Conservation (phyloP, 2,888 invertebrate species). For the Encarsia formosa region DNA sequence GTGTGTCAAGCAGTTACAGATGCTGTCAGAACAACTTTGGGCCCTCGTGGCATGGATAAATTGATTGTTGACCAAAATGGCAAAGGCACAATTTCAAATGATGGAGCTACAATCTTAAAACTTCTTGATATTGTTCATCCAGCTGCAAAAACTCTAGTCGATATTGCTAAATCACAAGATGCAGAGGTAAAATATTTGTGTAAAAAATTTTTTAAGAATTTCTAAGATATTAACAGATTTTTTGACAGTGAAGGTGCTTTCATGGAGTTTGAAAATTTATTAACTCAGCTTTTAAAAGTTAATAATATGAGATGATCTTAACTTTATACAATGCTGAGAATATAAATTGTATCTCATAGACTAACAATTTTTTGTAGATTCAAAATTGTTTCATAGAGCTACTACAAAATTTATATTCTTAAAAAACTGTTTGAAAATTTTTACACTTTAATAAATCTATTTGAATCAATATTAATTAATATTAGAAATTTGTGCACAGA, state of each 20-base stretch:
- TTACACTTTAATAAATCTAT: too few species aligned
- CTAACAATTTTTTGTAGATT: constrained; percentile 36
- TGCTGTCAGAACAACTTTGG: constrained; percentile 94
- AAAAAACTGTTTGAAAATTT: too few species aligned
- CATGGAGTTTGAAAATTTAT: too few species aligned
- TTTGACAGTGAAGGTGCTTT: constrained; percentile 35
- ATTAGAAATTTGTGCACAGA: too few species aligned
- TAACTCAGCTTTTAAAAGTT: too few species aligned
- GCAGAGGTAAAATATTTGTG: constrained; percentile 68
- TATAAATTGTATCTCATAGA: constrained; percentile 38
- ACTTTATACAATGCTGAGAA: too few species aligned
- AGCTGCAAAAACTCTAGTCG: constrained; percentile 95
- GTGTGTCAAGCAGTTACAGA: constrained; percentile 94
- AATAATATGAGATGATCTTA: too few species aligned
- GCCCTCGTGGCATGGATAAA: constrained; percentile 99
- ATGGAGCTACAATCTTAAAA: constrained; percentile 98
- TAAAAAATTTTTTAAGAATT: constrained; percentile 32
- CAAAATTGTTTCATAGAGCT: constrained; percentile 40
- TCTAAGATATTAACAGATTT: constrained; percentile 40
- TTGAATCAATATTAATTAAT: too few species aligned
- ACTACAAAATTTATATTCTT: constrained; percentile 31
- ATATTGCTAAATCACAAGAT: constrained; percentile 98
- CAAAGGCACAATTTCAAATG: constrained; percentile 96
- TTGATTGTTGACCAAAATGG: constrained; percentile 87
- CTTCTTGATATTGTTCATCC: constrained; percentile 97